A percentile compares a stretch with the other conserved stretches of the same genome.
These are phyloP conservation scores for Taeniopygia guttata DNA, from an alignment of 2,797 vertebrate genomes.

Conservation along the genomic window DNA sequence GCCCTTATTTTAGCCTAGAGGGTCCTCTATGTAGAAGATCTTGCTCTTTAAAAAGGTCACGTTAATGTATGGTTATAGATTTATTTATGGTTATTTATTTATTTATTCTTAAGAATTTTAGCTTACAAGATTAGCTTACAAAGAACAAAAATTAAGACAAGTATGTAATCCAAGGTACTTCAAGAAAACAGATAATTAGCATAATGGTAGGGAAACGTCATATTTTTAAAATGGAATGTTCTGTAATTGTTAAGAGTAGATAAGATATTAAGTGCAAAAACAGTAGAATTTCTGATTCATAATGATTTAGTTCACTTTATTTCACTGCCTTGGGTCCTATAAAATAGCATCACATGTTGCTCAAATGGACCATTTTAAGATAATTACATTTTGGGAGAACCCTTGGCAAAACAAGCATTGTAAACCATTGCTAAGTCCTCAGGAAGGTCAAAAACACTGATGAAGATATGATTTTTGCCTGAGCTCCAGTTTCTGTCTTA, in stretches of 20 bases:
- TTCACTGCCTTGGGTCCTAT: neutral
- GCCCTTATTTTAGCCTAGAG: neutral
- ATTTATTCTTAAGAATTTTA: neutral
- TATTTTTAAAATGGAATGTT: neutral
- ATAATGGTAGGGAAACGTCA: neutral
- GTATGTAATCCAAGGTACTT: neutral
- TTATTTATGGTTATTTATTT: neutral
- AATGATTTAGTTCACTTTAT: neutral
- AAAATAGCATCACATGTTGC: neutral
- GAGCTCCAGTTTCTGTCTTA: neutral
- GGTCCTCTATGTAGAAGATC: neutral
- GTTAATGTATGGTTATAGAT: neutral
- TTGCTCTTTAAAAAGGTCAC: neutral
- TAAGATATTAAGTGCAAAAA: neutral
- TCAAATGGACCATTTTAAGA: neutral
- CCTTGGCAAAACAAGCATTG: neutral
- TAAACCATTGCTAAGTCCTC: neutral
- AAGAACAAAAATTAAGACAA: neutral
- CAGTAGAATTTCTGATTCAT: neutral
- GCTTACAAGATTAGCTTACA: neutral
- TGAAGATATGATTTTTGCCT: neutral
- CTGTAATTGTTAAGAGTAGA: conserved; percentile 6
- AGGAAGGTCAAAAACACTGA: neutral
- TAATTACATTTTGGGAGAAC: neutral
- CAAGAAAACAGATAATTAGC: neutral